Evolutionary conservation across 2,797 vertebrate genomes (phyloP), one percentile per base, ranked within the genome.

Genomic region (Melanogrammus aeglefinus): DNA sequence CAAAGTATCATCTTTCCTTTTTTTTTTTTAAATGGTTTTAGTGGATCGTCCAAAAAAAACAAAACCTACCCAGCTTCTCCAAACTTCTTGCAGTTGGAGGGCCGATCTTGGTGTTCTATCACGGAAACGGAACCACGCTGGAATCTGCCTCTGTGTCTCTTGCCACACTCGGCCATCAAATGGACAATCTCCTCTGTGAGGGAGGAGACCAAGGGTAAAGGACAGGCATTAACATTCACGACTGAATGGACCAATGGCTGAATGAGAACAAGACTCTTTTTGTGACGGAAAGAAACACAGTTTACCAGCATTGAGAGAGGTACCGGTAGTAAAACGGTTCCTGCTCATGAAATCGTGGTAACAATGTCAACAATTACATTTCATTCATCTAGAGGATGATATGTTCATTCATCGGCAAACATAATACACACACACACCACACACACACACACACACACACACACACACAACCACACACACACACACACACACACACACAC

Each of bases 81-180:
- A 89, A 99, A 99, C 91, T 98, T 99, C 92, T 95, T 97, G 0
- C 93, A 94, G 81, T 92, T 86, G 85, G 86, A 91, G 3, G 97
- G 95, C 51, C 93, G 85, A 85, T 97, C 95, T 41, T 94, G 91
- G 87, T 96, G n/a, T 97, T 80, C 95, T 92, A n/a, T n/a, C n/a
- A 29, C 97, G 96, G 24, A 76, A 89, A 63, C 92, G 93, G 89
- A 99, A 98, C 97, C 97, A 99, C 63, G 84, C 89, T 80, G 96
- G 94, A 6, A 97, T 94, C 88, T 96, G 95, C 66, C 92, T 89
- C 76, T 93, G 87, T 0, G 94, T 94, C 88, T n/a, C n/a, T 96
- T 91, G n/a, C 94, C 88, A 0, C 94, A 93, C n/a, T 90, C 89
- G 9, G 87, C 89, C 88, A 94, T 94, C 76, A 97, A 85, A 76